These are phyloP conservation scores for Drosophila merina DNA, from an alignment of 2,888 invertebrate genomes.

Conservation along the genomic window DNA sequence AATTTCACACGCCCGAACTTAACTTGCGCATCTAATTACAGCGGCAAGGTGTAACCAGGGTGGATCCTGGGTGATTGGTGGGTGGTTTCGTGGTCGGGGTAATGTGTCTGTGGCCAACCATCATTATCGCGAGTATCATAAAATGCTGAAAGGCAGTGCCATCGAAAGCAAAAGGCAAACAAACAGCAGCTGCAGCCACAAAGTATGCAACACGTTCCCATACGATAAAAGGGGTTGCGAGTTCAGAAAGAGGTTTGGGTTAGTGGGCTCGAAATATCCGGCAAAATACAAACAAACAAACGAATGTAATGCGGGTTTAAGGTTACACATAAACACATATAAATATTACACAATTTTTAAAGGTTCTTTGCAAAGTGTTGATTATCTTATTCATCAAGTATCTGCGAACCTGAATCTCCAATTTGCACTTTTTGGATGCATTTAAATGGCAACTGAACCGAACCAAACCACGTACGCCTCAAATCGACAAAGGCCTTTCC, in stretches of 20 bases:
- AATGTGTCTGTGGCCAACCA: conserved; percentile 75
- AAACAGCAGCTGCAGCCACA: conserved; percentile 67
- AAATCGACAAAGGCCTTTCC: conserved; percentile 49
- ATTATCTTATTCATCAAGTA: background rate
- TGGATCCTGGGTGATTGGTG: background rate
- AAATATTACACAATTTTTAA: conserved; percentile 11
- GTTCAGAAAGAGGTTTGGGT: background rate
- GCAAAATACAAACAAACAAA: conserved; percentile 24
- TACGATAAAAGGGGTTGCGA: conserved; percentile 18
- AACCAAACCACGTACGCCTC: conserved; percentile 47
- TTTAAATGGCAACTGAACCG: conserved; percentile 41
- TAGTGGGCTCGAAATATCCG: background rate
- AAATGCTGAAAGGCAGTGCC: conserved; percentile 34
- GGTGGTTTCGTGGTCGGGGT: conserved; percentile 13
- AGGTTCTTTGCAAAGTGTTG: background rate
- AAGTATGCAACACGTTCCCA: conserved; percentile 71
- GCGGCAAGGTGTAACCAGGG: conserved; percentile 48
- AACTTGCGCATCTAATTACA: conserved; percentile 74
- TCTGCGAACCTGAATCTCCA: conserved; percentile 6
- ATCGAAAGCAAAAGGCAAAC: conserved; percentile 56
- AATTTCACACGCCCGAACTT: conserved; percentile 67
- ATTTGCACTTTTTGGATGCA: conserved; percentile 46
- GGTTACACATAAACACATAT: conserved; percentile 42
- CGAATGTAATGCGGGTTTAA: conserved; percentile 55
- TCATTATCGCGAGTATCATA: conserved; percentile 68